These are phyloP conservation scores for Drosophila burlai DNA, from an alignment of 1,140 invertebrate species.

Conservation along the genomic window DNA sequence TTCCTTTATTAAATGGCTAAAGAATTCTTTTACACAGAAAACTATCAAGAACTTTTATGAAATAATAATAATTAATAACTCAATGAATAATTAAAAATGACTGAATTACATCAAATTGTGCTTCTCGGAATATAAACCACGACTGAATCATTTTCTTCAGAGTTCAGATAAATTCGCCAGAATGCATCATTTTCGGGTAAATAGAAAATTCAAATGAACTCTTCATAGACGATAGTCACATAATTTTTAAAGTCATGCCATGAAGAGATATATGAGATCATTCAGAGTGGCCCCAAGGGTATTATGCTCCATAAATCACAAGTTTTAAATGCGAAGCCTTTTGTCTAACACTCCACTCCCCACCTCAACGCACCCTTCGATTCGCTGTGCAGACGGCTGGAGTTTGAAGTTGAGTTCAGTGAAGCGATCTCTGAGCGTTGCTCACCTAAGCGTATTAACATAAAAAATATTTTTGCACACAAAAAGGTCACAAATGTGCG, in stretches of 20 bases:
- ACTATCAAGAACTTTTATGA: not conserved
- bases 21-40: not conserved
- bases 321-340: conserved; percentile 69
- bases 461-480: conserved; percentile 40
- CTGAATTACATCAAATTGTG: conserved; percentile 13
- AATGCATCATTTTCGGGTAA: conserved; percentile 5
- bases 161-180: conserved; percentile 4
- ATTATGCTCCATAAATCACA: conserved; percentile 66
- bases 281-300: conserved; percentile 86
- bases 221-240: conserved; percentile 29
- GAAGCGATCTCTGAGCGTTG: conserved; percentile 24
- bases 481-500: conserved; percentile 36
- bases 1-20: not conserved
- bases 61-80: not conserved
- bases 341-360: conserved; percentile 18
- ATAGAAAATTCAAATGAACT: conserved; percentile 24
- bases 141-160: conserved; percentile 40
- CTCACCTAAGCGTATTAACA: conserved; percentile 52
- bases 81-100: conserved; percentile 15
- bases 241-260: conserved; percentile 6
- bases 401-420: conserved; percentile 46
- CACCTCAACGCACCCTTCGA: conserved; percentile 12
- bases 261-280: conserved; percentile 87
- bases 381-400: conserved; percentile 25
- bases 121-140: conserved; percentile 38